Evolutionary conservation across 2,797 vertebrate genomes (phyloP).

Genomic region (Semaprochilodus insignis): DNA sequence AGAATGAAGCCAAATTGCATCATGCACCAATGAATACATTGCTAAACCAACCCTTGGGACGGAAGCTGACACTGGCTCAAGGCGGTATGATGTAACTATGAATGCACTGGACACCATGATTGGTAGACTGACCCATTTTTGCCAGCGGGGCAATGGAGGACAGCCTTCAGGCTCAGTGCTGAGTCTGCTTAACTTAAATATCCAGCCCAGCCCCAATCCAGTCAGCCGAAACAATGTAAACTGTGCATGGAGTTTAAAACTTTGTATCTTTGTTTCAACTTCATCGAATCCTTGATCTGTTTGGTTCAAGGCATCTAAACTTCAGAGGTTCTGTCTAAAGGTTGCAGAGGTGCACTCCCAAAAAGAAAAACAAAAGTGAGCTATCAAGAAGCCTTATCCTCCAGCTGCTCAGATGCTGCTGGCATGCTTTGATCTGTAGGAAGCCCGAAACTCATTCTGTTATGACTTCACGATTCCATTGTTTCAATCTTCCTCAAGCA

Average conservation of each 20-base stretch:
- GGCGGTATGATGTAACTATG: conserved; percentile 41
- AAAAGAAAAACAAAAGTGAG: neutral
- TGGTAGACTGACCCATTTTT: conserved; percentile 39
- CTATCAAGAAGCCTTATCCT: conserved; percentile 15
- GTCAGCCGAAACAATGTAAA: neutral
- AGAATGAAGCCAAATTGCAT: conserved; percentile 38
- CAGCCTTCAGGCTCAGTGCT: conserved; percentile 32
- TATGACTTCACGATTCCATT: neutral
- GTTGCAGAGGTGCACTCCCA: neutral
- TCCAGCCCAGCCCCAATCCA: neutral
- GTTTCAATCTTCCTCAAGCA: conserved; percentile 12
- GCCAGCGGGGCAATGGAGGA: conserved; percentile 23
- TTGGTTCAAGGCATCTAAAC: neutral
- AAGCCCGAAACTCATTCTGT: conserved; percentile 30
- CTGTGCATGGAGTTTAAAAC: neutral
- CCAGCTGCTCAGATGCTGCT: neutral
- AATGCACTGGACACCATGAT: conserved; percentile 33
- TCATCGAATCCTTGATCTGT: neutral
- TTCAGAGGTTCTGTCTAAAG: neutral
- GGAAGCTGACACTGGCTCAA: conserved; percentile 20
- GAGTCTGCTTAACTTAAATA: conserved; percentile 34
- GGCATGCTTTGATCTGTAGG: conserved; percentile 18
- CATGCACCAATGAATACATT: conserved; percentile 45
- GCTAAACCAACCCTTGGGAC: conserved; percentile 33
- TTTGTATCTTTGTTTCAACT: neutral